Percentiles rank a stretch among this genome's conserved stretches.
phyloP scores from a whole-genome alignment of 2,888 invertebrate genomes.

The Scaptomyza caliginosa region DNA sequence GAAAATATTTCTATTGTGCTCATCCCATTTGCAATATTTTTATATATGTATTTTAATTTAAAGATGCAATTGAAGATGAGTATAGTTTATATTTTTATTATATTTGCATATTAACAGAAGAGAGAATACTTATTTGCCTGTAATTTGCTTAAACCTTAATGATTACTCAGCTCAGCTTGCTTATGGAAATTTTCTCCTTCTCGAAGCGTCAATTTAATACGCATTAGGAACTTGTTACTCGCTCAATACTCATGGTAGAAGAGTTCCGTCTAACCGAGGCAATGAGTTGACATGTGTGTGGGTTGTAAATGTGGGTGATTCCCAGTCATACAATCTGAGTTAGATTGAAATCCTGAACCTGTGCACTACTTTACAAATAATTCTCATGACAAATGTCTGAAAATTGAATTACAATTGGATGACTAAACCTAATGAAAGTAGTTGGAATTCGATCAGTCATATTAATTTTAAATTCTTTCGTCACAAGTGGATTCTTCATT shows the following conservation, averaged over 20 bases:
- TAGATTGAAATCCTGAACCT: background rate
- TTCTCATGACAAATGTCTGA: slow-evolving; percentile 30
- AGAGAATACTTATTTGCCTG: background rate
- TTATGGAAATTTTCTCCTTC: slow-evolving; percentile 18
- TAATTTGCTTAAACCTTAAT: background rate
- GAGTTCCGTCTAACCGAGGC: slow-evolving; percentile 4
- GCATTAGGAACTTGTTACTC: slow-evolving; percentile 25
- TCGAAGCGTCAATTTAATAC: background rate
- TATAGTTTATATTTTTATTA: background rate
- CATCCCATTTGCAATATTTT: background rate
- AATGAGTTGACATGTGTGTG: background rate
- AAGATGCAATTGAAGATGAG: background rate
- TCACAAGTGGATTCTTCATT: slow-evolving; percentile 38
- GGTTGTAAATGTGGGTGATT: slow-evolving; percentile 4
- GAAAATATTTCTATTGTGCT: background rate
- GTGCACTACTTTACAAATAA: background rate
- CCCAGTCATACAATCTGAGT: background rate
- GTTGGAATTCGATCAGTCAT: slow-evolving; percentile 8
- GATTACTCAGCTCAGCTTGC: slow-evolving; percentile 23
- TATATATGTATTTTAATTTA: background rate
- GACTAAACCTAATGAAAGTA: slow-evolving; percentile 42
- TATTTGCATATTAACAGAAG: background rate
- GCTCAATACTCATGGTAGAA: background rate
- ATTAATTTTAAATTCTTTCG: slow-evolving; percentile 11
- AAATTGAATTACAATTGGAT: slow-evolving; percentile 20